Evolutionary conservation across 1,140 invertebrate species (phyloP).

Genomic region (Calliopsis andreniformis): DNA sequence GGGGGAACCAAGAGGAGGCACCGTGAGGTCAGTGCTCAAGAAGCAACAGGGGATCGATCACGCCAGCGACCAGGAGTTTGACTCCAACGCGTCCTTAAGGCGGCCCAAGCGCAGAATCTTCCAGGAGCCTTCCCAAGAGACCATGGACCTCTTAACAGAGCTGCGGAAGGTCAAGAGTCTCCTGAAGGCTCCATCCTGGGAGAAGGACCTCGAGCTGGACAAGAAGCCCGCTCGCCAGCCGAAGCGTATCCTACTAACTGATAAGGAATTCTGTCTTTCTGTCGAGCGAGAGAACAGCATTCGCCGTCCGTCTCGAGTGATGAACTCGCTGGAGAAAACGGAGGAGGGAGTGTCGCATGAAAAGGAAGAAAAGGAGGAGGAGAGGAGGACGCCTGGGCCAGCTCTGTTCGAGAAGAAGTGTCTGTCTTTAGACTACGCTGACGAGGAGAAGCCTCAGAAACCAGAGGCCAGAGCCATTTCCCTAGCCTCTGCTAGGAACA

Average conservation of each 20-base stretch:
- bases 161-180: slow-evolving; percentile 76
- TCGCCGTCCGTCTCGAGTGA: slow-evolving; percentile 53
- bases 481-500: slow-evolving; percentile 69
- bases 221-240: slow-evolving; percentile 67
- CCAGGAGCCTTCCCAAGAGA: slow-evolving; percentile 79
- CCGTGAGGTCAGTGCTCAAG: slow-evolving; percentile 71
- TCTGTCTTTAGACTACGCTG: slow-evolving; percentile 76
- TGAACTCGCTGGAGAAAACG: slow-evolving; percentile 41
- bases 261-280: slow-evolving; percentile 79
- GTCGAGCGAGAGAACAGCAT: slow-evolving; percentile 78
- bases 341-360: slow-evolving; percentile 15
- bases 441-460: slow-evolving; percentile 73
- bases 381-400: slow-evolving; percentile 49
- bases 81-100: slow-evolving; percentile 63
- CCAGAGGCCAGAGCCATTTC: slow-evolving; percentile 71
- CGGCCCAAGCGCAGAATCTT: slow-evolving; percentile 67
- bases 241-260: slow-evolving; percentile 76
- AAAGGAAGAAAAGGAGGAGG: neutral
- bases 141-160: slow-evolving; percentile 77
- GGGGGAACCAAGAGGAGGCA: slow-evolving; percentile 40
- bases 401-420: slow-evolving; percentile 77
- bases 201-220: slow-evolving; percentile 67
- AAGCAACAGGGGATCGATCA: slow-evolving; percentile 77
- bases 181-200: slow-evolving; percentile 74
- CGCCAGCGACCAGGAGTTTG: slow-evolving; percentile 69